These are phyloP conservation scores for Chrysolina americana DNA, from an alignment of 2,888 invertebrate species.

Conservation along the genomic window DNA sequence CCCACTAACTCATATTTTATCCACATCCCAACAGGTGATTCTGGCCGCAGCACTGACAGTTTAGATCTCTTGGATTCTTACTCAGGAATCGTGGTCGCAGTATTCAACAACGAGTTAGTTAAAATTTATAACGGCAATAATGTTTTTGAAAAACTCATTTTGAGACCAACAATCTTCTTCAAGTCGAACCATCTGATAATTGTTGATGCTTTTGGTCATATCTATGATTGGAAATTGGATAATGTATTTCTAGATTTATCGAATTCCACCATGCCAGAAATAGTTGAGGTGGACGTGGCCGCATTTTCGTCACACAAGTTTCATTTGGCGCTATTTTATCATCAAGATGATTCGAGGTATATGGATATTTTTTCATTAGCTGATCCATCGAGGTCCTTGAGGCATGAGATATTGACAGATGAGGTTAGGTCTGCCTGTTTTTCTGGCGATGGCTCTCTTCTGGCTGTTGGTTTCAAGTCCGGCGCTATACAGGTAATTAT, in stretches of 20 bases:
- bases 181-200: slow-evolving; percentile 36
- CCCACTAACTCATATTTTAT: slow-evolving; percentile 35
- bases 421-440: slow-evolving; percentile 58
- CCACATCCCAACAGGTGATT: slow-evolving; percentile 19
- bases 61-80: slow-evolving; percentile 36
- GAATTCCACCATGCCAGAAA: not conserved
- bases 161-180: slow-evolving; percentile 40
- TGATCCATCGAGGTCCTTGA: slow-evolving; percentile 20
- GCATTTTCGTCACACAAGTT: slow-evolving; percentile 2
- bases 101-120: slow-evolving; percentile 31
- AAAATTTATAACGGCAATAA: slow-evolving; percentile 37
- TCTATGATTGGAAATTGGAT: slow-evolving; percentile 44
- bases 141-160: slow-evolving; percentile 28
- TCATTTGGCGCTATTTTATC: not conserved
- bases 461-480: slow-evolving; percentile 77
- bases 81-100: slow-evolving; percentile 34
- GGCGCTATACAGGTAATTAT: slow-evolving; percentile 75
- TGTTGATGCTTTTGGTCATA: slow-evolving; percentile 36
- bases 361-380: slow-evolving; percentile 3
- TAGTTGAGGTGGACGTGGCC: not conserved
- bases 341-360: not conserved
- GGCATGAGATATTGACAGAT: slow-evolving; percentile 41
- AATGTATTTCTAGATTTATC: slow-evolving; percentile 20
- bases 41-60: slow-evolving; percentile 43
- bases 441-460: slow-evolving; percentile 73